phyloP scores from a whole-genome alignment of 2,113 vertebrate species.

The Scopus umbretta region DNA sequence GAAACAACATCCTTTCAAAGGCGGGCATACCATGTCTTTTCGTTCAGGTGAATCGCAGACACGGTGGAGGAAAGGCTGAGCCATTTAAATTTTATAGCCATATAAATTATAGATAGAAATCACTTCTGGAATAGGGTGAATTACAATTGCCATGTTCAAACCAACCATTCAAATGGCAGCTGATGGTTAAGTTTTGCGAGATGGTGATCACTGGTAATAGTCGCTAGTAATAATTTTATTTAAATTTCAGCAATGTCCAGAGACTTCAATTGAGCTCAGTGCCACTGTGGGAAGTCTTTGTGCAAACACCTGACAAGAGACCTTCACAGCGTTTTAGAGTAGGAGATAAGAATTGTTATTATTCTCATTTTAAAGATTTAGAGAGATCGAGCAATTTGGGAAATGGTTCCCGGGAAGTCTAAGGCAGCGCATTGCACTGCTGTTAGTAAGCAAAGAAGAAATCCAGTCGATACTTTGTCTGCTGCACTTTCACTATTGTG shows the following conservation, averaged over 20 bases:
- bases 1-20: neutral
- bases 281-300: neutral
- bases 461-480: neutral
- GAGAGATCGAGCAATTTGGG: neutral
- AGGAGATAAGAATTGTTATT: neutral
- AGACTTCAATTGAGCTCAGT: neutral
- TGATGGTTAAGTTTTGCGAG: neutral
- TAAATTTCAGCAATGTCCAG: neutral
- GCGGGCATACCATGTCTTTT: neutral
- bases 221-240: neutral
- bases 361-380: slow-evolving; percentile 6
- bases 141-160: neutral
- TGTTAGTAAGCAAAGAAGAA: neutral
- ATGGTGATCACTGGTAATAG: neutral
- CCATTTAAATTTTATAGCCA: neutral
- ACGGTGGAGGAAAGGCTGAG: neutral
- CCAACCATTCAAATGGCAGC: neutral
- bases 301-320: neutral
- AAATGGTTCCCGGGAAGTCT: neutral
- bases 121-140: neutral
- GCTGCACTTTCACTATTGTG: neutral
- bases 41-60: neutral
- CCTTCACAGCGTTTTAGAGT: neutral
- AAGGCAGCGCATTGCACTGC: neutral
- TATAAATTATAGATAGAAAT: slow-evolving; percentile 32